Evolutionary conservation across 2,888 invertebrate genomes (phyloP), one percentile per base, ranked within the genome.

Genomic region (Hedya salicella): DNA sequence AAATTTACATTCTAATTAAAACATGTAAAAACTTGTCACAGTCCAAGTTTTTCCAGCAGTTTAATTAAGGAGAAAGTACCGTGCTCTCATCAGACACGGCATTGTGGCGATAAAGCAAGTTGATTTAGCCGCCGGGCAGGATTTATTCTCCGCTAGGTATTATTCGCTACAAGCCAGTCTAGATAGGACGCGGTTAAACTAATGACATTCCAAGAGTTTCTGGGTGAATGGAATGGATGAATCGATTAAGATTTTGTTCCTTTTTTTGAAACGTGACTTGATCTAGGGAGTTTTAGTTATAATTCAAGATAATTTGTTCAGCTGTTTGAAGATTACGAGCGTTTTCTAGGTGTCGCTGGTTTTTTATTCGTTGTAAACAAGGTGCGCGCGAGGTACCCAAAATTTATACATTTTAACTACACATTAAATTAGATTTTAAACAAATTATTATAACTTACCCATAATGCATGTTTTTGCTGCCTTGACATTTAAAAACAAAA

Each of bases 61-160:
- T 46, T 57, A 57, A 57, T 57, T 57, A 57, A 59, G 68, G 74
- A 71, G 70, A 70, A 72, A 71, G 57, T 57, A 21, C 21, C 48
- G 21, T 61, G 49, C 21, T 25, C 68, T 72, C 71, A 71, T 73
- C 71, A 73, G 71, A 67, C 72, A 61, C 69, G 52, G 52, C 30
- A 62, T 59, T 70, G 70, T 69, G 48, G 62, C 66, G 68, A 69
- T 73, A 70, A 73, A 73, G 67, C 67, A 60, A 64, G 70, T 73
- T 78, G 77, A 76, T 74, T 77, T 75, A 77, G 68, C 72, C 68
- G 57, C 21, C 36, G 61, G 60, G 57, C 62, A 46, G 68, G 73
- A 80, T 79, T 77, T 81, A 79, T 76, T 71, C 73, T 71, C 73
- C 32, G 62, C 68, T 62, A 69, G 70, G 75, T 75, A 75, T 72